phyloP scores from a whole-genome alignment of 1,140 invertebrate genomes.

The Andrena cerasifolii region DNA sequence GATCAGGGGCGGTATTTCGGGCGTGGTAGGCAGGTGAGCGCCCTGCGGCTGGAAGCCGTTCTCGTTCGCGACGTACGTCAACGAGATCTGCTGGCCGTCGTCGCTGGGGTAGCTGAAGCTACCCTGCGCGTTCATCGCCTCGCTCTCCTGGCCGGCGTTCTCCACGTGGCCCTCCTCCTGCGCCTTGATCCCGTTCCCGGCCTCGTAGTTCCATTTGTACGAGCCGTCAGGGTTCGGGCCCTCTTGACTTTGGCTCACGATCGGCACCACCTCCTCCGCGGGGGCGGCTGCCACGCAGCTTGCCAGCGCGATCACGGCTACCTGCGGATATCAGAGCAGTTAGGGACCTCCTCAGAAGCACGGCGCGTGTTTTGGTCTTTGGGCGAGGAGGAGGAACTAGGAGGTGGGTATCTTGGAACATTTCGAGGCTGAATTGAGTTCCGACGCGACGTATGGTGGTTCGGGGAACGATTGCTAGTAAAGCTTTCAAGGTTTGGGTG shows the following conservation, averaged over 20 bases:
- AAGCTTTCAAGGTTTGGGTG: no score
- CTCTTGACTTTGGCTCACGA: constrained; percentile 70
- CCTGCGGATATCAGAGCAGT: not conserved
- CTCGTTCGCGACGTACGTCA: constrained; percentile 83
- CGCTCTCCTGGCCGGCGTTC: constrained; percentile 74
- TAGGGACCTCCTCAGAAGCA: no score
- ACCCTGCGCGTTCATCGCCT: constrained; percentile 74
- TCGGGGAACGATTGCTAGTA: no score
- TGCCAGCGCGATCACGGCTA: constrained; percentile 51
- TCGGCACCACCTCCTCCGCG: constrained; percentile 68
- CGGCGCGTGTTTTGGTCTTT: no score
- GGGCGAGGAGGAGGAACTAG: no score
- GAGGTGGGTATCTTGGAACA: no score
- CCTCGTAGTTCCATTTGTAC: constrained; percentile 80
- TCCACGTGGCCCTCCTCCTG: constrained; percentile 77
- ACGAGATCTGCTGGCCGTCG: constrained; percentile 79
- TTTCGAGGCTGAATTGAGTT: no score
- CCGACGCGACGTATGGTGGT: no score
- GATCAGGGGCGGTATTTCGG: constrained; percentile 78
- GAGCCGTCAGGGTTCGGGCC: constrained; percentile 74
- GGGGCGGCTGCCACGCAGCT: constrained; percentile 53
- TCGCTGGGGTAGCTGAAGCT: constrained; percentile 80
- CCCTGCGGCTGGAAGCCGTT: constrained; percentile 82
- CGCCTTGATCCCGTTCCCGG: constrained; percentile 80
- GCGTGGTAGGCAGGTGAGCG: constrained; percentile 78